A percentile compares a stretch with the other conserved stretches of the same genome.
Conservation (phyloP, 2,113 vertebrate genomes). For the Dipodomys stephensi region DNA sequence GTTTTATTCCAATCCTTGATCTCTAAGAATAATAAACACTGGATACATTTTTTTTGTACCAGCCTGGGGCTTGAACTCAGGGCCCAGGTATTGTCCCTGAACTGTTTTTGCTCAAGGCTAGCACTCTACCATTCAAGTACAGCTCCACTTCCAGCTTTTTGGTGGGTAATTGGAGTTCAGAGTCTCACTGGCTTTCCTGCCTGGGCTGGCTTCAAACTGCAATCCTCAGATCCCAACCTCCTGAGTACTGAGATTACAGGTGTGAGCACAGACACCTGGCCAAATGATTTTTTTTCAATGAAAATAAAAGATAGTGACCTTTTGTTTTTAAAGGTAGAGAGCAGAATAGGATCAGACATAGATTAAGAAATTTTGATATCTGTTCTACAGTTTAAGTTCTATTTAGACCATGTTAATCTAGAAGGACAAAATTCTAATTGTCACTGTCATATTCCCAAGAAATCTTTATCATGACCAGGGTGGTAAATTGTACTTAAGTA, state of each 20-base stretch:
- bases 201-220: too few relatives aligned
- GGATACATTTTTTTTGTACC: background rate
- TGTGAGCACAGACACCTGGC: too few relatives aligned
- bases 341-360: background rate
- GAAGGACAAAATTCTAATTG: background rate
- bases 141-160: too few relatives aligned
- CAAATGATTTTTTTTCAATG: background rate
- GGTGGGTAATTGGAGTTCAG: too few relatives aligned
- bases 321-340: background rate
- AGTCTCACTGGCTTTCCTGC: too few relatives aligned
- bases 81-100: too few relatives aligned
- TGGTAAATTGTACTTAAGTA: background rate
- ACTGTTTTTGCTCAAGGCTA: too few relatives aligned
- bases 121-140: too few relatives aligned
- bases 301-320: background rate
- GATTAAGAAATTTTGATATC: background rate
- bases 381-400: background rate
- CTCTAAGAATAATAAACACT: background rate
- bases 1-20: background rate
- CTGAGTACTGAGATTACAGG: too few relatives aligned
- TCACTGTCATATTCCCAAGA: background rate
- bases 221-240: too few relatives aligned
- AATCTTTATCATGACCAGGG: background rate
- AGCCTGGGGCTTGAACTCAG: too few relatives aligned
- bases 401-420: background rate